These are phyloP conservation scores for Theonella swinhoei DNA, from an alignment of 37 sponge, comb jelly and placozoan species.

Conservation along the genomic window DNA sequence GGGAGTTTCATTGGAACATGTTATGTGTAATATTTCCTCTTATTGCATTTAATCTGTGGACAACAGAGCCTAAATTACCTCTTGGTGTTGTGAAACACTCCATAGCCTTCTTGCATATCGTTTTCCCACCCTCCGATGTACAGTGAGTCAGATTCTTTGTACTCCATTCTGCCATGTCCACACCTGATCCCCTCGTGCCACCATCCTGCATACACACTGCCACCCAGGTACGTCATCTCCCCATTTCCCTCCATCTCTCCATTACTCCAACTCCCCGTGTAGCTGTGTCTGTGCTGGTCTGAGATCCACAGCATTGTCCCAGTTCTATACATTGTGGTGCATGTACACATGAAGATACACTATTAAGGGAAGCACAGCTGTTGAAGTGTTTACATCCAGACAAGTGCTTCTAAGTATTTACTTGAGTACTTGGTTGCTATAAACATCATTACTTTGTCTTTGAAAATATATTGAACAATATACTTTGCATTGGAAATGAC, in stretches of 20 bases:
- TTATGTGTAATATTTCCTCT: too few species aligned
- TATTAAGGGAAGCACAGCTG: background rate
- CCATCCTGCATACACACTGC: constrained; percentile 41
- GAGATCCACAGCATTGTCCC: constrained; percentile 55
- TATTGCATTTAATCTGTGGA: too few species aligned
- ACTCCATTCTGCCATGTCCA: constrained; percentile 64
- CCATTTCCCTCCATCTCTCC: constrained; percentile 67
- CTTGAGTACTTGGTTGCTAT: background rate
- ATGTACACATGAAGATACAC: too few species aligned
- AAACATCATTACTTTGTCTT: too few species aligned
- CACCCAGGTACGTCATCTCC: constrained; percentile 48
- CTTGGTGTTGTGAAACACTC: constrained; percentile 44
- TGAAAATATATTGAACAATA: too few species aligned
- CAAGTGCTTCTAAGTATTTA: background rate
- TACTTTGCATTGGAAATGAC: too few species aligned
- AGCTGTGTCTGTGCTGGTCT: constrained; percentile 18
- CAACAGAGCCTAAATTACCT: background rate
- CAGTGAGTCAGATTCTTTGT: background rate
- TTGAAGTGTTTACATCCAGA: background rate
- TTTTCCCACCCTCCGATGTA: constrained; percentile 68
- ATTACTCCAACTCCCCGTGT: constrained; percentile 54
- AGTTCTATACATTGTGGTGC: background rate
- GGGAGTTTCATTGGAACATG: too few species aligned
- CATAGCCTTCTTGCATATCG: constrained; percentile 63
- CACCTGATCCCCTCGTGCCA: constrained; percentile 57